A percentile compares a stretch with the other conserved stretches of the same genome.
phyloP scores from a whole-genome alignment of 2,888 invertebrate genomes.

The Galerucella nymphaeae region DNA sequence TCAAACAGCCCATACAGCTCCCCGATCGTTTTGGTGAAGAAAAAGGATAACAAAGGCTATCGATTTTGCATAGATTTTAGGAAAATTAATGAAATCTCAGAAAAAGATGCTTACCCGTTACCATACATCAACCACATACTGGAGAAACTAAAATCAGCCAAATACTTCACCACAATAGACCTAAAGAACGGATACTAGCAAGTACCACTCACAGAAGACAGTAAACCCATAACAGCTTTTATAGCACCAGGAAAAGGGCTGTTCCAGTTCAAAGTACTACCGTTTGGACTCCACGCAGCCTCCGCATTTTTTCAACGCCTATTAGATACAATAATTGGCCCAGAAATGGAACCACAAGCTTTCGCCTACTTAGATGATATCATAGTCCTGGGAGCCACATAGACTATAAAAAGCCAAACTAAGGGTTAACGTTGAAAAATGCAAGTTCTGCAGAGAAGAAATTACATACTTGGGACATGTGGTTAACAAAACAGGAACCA shows the following conservation, averaged over 20 bases:
- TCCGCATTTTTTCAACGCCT: neutral
- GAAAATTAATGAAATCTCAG: neutral
- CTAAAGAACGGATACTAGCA: neutral
- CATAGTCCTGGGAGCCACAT: too few relatives aligned
- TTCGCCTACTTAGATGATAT: too few relatives aligned
- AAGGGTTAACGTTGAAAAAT: too few relatives aligned
- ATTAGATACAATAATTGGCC: neutral
- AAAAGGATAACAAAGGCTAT: neutral
- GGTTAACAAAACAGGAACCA: neutral
- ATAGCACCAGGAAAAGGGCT: neutral
- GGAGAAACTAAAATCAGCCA: neutral
- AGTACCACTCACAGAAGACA: neutral
- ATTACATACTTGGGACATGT: neutral
- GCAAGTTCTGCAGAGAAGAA: neutral
- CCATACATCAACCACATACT: neutral
- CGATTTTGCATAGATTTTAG: conserved; percentile 3
- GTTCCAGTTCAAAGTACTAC: neutral
- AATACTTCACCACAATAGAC: neutral
- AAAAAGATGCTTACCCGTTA: neutral
- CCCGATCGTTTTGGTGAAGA: neutral
- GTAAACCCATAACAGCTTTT: neutral
- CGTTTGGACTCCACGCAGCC: neutral
- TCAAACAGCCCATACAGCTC: neutral
- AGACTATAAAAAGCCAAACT: too few relatives aligned
- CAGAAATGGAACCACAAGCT: neutral